Percentiles rank a stretch among this genome's conserved stretches.
Conservation (phyloP, 2,797 vertebrate species). For the Sebastes kiyomatsui region DNA sequence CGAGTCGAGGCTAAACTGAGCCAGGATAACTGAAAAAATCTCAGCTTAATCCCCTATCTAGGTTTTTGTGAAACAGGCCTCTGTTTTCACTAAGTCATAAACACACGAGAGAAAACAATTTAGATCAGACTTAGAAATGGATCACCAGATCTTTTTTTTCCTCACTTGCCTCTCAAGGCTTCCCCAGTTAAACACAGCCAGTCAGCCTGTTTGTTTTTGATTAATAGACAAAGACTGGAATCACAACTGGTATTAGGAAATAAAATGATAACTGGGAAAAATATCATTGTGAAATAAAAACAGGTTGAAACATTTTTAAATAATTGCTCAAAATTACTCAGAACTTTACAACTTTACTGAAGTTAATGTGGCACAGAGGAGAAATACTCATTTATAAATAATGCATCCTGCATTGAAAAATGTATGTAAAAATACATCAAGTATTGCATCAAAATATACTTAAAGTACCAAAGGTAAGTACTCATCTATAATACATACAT, state of each 20-base stretch:
- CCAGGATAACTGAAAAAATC: too few species aligned
- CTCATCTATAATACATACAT: too few species aligned
- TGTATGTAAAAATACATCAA: neutral
- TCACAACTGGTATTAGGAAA: neutral
- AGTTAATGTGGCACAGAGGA: neutral
- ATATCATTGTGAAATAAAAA: neutral
- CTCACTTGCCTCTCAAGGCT: neutral
- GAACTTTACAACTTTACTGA: neutral
- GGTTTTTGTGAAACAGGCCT: too few species aligned
- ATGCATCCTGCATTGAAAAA: too few species aligned
- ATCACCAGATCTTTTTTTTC: neutral
- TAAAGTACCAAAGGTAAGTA: neutral
- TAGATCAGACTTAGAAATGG: neutral
- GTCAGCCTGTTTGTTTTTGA: neutral
- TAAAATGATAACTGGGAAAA: neutral
- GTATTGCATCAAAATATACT: neutral
- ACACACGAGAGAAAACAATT: too few species aligned
- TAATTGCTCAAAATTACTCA: neutral
- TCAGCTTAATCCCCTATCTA: too few species aligned
- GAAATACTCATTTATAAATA: too few species aligned
- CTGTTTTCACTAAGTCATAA: too few species aligned
- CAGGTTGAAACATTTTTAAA: neutral
- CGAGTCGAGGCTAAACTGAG: too few species aligned
- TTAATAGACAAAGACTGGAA: neutral
- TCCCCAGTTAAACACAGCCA: neutral